Evolutionary conservation across 2,888 invertebrate genomes (phyloP), one percentile per base, ranked within the genome.

Genomic region (Calliphora vomitoria): DNA sequence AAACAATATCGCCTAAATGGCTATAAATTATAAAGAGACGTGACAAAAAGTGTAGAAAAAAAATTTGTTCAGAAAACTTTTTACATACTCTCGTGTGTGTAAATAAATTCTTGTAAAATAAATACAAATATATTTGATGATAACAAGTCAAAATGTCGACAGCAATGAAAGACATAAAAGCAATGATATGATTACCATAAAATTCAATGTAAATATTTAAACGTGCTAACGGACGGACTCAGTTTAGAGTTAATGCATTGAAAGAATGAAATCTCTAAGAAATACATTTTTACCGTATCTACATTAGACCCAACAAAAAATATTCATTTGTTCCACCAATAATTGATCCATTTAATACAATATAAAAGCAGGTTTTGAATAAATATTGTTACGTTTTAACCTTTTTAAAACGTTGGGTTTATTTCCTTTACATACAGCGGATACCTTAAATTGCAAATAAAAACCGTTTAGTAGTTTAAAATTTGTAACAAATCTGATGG

Each of bases 21-120:
- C 74, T 38, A 87, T 87, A 87, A 87, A 87, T 85, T 87, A 82
- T 85, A 78, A 75, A 74, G n/a, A 87, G 62, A 85, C 87, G 85
- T 87, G 85, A 87, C 82, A 87, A 85, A 82, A 85, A 78, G 58
- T 76, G 55, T 68, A n/a, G 50, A 81, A 78, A 50, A 55, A 60
- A n/a, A 8, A 55, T 15, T 25, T 25, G 25, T 1, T 25, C 0
- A n/a, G 71, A 60, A 8, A 69, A 50, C 18, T 68, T 44, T 44
- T 71, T 13, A 66, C 31, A 53, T 76, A 41, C 25, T 13, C 20
- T 44, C 44, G 2, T 11, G 15, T 74, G 50, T 82, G 44, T 20
- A 68, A 11, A 25, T 8, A 50, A 41, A 64, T 20, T 53, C 15
- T 25, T 41, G 47, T 35, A 11, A 50, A 53, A 44, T 20, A 55